These are phyloP conservation scores for Rhineura floridana DNA, from an alignment of 2,113 vertebrate genomes.

Conservation along the genomic window DNA sequence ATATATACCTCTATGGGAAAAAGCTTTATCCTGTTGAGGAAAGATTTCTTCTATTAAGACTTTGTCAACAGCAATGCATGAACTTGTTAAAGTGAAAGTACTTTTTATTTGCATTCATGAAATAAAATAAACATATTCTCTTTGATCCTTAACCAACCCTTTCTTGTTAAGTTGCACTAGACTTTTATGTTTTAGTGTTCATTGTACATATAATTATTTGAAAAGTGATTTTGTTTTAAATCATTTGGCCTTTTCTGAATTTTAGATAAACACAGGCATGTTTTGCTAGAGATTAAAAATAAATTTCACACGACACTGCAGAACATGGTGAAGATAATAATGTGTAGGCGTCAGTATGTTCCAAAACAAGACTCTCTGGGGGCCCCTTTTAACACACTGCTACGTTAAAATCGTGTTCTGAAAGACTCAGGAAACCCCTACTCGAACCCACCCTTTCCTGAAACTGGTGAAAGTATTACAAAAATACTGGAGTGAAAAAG, in stretches of 20 bases:
- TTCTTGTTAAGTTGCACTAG: constrained; percentile 80
- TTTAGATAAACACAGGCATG: constrained; percentile 79
- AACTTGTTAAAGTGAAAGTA: constrained; percentile 81
- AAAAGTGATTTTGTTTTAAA: constrained; percentile 81
- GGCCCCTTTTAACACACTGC: constrained; percentile 71
- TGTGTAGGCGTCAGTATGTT: constrained; percentile 78
- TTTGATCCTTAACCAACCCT: constrained; percentile 80
- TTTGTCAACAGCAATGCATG: constrained; percentile 64
- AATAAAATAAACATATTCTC: constrained; percentile 78
- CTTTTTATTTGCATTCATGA: constrained; percentile 74
- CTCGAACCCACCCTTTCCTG: constrained; percentile 83
- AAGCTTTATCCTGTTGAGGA: constrained; percentile 60
- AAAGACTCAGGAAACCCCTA: constrained; percentile 82
- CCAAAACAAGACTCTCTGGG: constrained; percentile 83
- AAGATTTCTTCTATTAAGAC: constrained; percentile 56
- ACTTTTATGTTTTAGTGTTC: constrained; percentile 81
- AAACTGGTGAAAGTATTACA: constrained; percentile 78
- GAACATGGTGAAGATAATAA: constrained; percentile 80
- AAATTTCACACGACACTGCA: constrained; percentile 79
- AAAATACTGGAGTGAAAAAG: constrained; percentile 56
- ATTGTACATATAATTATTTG: constrained; percentile 83
- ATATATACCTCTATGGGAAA: constrained; percentile 58
- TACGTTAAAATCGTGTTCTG: constrained; percentile 75
- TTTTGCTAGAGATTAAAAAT: constrained; percentile 83
- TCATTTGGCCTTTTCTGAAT: constrained; percentile 76